Evolutionary conservation across 2,113 vertebrate species (phyloP), one percentile per base, ranked within the genome.

Genomic region (Paradoxurus hermaphroditus): DNA sequence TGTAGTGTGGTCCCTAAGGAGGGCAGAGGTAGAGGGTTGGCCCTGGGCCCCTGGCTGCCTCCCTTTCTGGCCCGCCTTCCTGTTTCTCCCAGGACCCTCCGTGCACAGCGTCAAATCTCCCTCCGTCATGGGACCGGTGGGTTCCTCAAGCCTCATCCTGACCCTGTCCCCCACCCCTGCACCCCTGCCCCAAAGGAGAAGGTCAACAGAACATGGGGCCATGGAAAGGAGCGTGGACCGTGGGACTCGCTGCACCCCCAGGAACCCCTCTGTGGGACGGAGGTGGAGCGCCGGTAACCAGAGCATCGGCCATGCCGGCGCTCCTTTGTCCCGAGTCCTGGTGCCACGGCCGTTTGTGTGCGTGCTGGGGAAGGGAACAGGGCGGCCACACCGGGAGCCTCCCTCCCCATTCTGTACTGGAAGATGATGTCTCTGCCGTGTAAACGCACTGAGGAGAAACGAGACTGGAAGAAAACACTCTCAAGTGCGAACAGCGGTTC

Each of bases 261-360:
- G 68, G 31, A 31, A 4, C 16, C 34, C 2, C 70, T 31, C 12
- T 4, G 4, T 1, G 12, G 19, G 77, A 16, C 7, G 25, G n/a
- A 19, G 51, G 59, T 7, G 59, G 9, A 8, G 49, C 19, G 53
- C 34, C 12, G n/a, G n/a, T 34, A 72, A 29, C 3, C 62, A n/a
- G 59, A 1, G 25, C 4, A 4, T 56, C 25, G n/a, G 73, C 10
- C 3, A 1, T 31, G 10, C 11, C 10, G 0, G 2, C 0, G 29
- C 62, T 36, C 49, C 1, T 8, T 7, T 1, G 68, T 36, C 21
- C 39, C 3, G n/a, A 21, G 84, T 1, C 5, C 15, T 3, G 5
- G 34, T 16, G 44, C 18, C 23, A 16, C 36, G n/a, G n/a, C n/a
- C n/a, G n/a, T n/a, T n/a, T 3, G 15, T 3, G 36, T 4, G 72